Evolutionary conservation across 1,140 invertebrate species (phyloP), one percentile per base, ranked within the genome.

Genomic region (Drosophila kepulauana): DNA sequence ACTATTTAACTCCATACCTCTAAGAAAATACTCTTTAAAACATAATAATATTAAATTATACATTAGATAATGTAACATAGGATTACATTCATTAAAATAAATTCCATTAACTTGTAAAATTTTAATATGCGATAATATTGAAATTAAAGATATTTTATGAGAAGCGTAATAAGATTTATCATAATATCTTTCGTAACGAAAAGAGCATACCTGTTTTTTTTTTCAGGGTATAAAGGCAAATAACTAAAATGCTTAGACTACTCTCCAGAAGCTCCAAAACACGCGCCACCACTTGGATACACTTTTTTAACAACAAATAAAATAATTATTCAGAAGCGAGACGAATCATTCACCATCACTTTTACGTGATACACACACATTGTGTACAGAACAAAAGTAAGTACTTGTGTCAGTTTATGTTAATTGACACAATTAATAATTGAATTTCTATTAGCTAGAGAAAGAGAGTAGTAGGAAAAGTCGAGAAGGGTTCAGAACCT

Each of bases 391-490:
- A 20, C 15, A 43, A 25, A 56, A 59, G 35, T 49, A 45, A 54
- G 57, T 70, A 51, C 25, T 28, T 72, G 63, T 68, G 28, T 56
- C 54, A 70, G 57, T 77, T 68, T 16, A 25, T 25, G 20, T 25
- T 25, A 48, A 87, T 87, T 88, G 84, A 84, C 80, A 82, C 68
- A 80, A 65, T 84, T 84, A 68, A 68, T 15, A 6, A 28, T 54
- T 45, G 8, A 56, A 54, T 56, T 20, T 43, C 10, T 41, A 45
- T 43, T 58, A 71, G 20, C 13, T 13, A 35, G 33, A 41, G 41
- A 28, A 20, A 58, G 48, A 28, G 30, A 58, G 30, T 8, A 35
- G 65, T 33, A 15, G 10, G 11, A 41, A 49, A 5, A 48, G 13
- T 69, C 41, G 46, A 43, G 66, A 48, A 65, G 56, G 49, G 56